Evolutionary conservation across 1,140 invertebrate genomes (phyloP).

Genomic region (Magallana angulata): DNA sequence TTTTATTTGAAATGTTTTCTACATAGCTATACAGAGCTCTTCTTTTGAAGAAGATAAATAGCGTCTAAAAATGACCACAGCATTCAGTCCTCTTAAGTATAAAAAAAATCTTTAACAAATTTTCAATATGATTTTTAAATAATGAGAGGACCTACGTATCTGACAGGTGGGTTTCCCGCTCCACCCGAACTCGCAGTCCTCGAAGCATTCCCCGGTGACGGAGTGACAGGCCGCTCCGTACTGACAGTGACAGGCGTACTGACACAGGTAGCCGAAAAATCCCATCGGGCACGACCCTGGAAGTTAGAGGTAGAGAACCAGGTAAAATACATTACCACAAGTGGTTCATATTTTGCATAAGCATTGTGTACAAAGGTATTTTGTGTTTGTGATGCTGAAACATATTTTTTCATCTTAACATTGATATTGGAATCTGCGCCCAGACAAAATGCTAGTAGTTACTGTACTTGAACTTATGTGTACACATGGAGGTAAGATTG

Average conservation of each 20-base stretch:
- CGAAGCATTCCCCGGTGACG: constrained; percentile 50
- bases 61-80: background rate
- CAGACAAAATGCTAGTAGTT: too few species aligned
- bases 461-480: too few species aligned
- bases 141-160: constrained; percentile 37
- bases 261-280: constrained; percentile 54
- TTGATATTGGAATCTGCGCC: too few species aligned
- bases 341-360: too few species aligned
- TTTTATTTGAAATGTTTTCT: too few species aligned
- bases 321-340: too few species aligned
- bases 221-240: constrained; percentile 47
- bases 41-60: background rate
- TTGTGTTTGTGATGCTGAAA: too few species aligned
- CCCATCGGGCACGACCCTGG: constrained; percentile 53
- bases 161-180: constrained; percentile 53
- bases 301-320: background rate
- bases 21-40: too few species aligned
- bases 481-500: too few species aligned
- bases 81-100: background rate
- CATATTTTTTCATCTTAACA: too few species aligned
- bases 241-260: constrained; percentile 51
- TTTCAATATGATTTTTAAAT: background rate
- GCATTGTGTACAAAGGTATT: too few species aligned
- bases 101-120: background rate
- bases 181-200: constrained; percentile 49